Evolutionary conservation across 2,797 vertebrate genomes (phyloP).

Genomic region (Rhinella marina): DNA sequence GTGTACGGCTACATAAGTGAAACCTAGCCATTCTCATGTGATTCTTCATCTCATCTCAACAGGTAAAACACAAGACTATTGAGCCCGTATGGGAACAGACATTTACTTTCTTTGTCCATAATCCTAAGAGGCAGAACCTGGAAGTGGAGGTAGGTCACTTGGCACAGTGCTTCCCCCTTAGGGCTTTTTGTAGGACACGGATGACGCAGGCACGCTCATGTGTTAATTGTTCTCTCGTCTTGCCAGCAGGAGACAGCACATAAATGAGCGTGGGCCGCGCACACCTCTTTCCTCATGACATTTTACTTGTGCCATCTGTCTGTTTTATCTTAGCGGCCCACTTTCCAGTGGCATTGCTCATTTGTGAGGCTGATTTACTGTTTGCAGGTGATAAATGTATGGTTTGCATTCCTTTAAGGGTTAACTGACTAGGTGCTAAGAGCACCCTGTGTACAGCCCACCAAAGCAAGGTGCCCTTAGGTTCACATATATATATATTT

Average conservation of each 20-base stretch:
- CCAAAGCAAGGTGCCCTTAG: no score
- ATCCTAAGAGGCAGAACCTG: conserved; percentile 88
- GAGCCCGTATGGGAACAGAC: conserved; percentile 95
- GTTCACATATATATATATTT: no score
- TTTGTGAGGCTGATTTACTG: not conserved
- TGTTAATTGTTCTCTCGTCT: conserved; percentile 4
- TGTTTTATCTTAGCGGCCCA: not conserved
- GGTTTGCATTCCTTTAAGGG: no score
- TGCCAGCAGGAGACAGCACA: not conserved
- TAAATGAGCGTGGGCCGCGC: conserved; percentile 17
- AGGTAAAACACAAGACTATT: conserved; percentile 92
- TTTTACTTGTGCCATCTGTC: conserved; percentile 21
- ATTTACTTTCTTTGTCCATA: conserved; percentile 93
- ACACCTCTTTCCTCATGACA: not conserved
- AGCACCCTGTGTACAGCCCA: no score
- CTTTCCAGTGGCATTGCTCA: conserved; percentile 5
- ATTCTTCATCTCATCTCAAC: not conserved
- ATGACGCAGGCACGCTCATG: not conserved
- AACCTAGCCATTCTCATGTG: no score
- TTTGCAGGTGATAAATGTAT: not conserved
- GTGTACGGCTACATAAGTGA: not conserved
- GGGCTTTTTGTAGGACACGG: no score
- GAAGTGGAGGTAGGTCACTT: conserved; percentile 85
- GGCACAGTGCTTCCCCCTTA: no score
- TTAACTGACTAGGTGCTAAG: no score